These are phyloP conservation scores for Montipora capitata DNA, from an alignment of 92 coral and sea anemone genomes.

Conservation along the genomic window DNA sequence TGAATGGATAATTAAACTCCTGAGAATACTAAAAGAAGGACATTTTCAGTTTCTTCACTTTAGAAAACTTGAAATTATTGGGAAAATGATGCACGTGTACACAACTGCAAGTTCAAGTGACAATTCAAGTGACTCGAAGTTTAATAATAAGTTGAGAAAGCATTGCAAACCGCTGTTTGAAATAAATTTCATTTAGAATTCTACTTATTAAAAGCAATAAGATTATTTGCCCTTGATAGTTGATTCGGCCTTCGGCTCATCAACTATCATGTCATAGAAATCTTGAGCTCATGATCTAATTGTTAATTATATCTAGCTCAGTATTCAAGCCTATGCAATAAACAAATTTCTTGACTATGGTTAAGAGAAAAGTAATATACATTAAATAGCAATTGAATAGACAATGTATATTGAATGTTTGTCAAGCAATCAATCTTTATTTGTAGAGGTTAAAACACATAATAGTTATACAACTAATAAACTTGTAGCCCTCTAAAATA, in stretches of 20 bases:
- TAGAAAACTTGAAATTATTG: conserved; percentile 1
- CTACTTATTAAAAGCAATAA: not conserved
- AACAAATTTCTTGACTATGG: conserved; percentile 2
- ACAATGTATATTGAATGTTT: conserved; percentile 1
- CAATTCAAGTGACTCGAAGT: conserved; percentile 3
- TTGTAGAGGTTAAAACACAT: not conserved
- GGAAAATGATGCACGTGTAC: not conserved
- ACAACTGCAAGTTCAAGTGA: not conserved
- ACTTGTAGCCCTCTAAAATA: conserved; percentile 2
- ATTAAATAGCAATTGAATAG: not conserved
- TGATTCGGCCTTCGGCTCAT: conserved; percentile 1
- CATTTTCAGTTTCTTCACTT: not conserved
- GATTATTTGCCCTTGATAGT: conserved; percentile 2
- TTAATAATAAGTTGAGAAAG: not conserved
- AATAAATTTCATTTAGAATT: not conserved
- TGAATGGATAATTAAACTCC: too few species aligned
- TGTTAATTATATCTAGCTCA: conserved; percentile 2
- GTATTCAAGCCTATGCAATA: conserved; percentile 2
- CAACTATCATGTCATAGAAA: conserved; percentile 2
- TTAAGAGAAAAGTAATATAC: conserved; percentile 1
- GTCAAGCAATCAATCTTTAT: not conserved
- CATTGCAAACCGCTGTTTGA: not conserved
- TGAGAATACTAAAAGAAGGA: not conserved
- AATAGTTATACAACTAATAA: conserved; percentile 1
- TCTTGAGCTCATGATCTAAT: too few species aligned